Evolutionary conservation across 2,797 vertebrate genomes (phyloP).

Genomic region (Mormyrus hasselquistii): DNA sequence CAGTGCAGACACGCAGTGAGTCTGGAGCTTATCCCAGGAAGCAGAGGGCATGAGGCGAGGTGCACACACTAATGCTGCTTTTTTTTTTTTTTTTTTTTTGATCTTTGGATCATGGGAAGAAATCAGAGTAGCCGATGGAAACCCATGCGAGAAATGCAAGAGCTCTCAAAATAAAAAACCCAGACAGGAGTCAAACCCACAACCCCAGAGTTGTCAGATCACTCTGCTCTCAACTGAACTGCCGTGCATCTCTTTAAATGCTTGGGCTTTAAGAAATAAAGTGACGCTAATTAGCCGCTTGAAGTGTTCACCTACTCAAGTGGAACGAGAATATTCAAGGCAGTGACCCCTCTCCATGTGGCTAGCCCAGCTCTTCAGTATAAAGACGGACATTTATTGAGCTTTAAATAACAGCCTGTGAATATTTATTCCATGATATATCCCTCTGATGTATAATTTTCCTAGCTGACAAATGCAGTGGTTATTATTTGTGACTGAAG

Average conservation of each 20-base stretch:
- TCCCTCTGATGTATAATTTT: not conserved
- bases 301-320: constrained; percentile 2
- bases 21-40: not conserved
- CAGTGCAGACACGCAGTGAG: not conserved
- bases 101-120: not conserved
- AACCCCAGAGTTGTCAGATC: not conserved
- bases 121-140: not conserved
- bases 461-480: not conserved
- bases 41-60: not conserved
- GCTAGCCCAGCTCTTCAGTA: not conserved
- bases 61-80: not conserved
- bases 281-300: not conserved
- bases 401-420: constrained; percentile 2
- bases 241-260: not conserved
- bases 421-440: not conserved
- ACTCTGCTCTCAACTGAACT: not conserved
- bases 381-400: not conserved
- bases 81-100: not conserved
- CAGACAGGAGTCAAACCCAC: not conserved
- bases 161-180: not conserved
- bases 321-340: not conserved
- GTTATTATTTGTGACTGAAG: not conserved
- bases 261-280: not conserved
- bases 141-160: not conserved
- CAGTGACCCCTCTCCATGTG: not conserved